Evolutionary conservation across 2,797 vertebrate species (phyloP), one percentile per base, ranked within the genome.

Genomic region (Mormyrops boulengeri): DNA sequence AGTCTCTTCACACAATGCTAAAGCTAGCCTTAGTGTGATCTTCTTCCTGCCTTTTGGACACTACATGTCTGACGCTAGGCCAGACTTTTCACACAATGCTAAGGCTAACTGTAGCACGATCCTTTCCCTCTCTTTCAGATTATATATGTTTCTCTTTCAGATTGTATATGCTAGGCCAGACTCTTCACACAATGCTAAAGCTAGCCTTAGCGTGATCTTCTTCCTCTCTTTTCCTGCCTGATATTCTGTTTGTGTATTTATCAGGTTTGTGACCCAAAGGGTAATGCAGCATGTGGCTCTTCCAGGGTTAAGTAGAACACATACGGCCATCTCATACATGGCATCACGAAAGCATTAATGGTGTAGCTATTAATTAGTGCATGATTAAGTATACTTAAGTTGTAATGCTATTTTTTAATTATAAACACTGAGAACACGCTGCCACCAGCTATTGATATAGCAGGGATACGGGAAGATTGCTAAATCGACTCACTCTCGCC

Each of bases 161-260:
- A 34, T 80, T n/a, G 17, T 19, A 80, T 8, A 17, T 66, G 22
- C 17, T 38, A 19, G 69, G 69, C 69, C 30, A 38, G 66, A 38
- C 26, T 69, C 66, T 34, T 4, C 34, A 34, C 66, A 38, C 1
- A 38, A 73, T 73, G 66, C 30, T 12, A 73, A 73, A 38, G 9
- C 30, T 73, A 38, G 30, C 30, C 12, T 0, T 12, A 73, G 34
- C 66, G 12, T 73, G 30, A 34, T 38, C 12, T 1, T 34, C 12
- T 88, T 50, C 47, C 53, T 88, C 30, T 57, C 88, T 89, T 19
- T 90, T 90, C 62, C 85, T 77, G 66, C 73, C 86, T 6, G 30
- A 47, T 90, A 93, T 92, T 93, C 87, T 87, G 47, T 91, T 92
- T 90, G 92, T 93, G 92, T 92, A 91, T 94, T 92, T 94, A 84